Percentiles rank a stretch among this genome's conserved stretches.
phyloP scores from a whole-genome alignment of 2,113 vertebrate genomes.

The Puffinus mauretanicus region DNA sequence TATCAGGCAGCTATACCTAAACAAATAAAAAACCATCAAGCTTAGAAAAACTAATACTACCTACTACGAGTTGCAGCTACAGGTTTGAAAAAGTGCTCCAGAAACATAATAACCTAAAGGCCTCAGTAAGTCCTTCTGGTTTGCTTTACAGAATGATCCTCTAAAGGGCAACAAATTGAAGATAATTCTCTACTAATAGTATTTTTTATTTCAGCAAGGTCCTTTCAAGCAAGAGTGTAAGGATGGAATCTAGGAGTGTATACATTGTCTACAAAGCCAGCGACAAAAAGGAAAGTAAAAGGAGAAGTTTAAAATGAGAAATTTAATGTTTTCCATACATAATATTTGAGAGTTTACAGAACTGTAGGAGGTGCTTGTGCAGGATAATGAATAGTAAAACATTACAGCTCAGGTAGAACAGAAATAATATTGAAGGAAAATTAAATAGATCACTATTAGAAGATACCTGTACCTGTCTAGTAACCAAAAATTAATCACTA shows the following conservation, averaged over 20 bases:
- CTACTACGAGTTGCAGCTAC: neutral
- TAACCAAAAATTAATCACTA: neutral
- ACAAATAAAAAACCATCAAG: neutral
- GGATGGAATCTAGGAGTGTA: neutral
- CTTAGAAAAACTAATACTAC: neutral
- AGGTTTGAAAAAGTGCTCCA: neutral
- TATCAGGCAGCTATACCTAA: neutral
- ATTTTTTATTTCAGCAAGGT: neutral
- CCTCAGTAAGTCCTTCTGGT: neutral
- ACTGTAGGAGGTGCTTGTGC: neutral
- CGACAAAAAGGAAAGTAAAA: neutral
- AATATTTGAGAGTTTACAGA: neutral
- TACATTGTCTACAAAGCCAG: neutral
- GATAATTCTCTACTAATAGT: neutral
- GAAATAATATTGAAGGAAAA: neutral
- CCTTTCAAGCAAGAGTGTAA: neutral
- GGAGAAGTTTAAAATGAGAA: neutral
- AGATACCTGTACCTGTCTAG: neutral
- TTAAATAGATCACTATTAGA: neutral
- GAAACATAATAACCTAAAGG: neutral
- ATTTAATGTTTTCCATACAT: neutral
- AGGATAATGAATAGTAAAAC: neutral
- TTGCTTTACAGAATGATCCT: neutral
- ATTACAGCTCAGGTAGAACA: neutral
- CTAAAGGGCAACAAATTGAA: neutral